Evolutionary conservation across 2,888 invertebrate species (phyloP), one percentile per base, ranked within the genome.

Genomic region (Noctua pronuba): DNA sequence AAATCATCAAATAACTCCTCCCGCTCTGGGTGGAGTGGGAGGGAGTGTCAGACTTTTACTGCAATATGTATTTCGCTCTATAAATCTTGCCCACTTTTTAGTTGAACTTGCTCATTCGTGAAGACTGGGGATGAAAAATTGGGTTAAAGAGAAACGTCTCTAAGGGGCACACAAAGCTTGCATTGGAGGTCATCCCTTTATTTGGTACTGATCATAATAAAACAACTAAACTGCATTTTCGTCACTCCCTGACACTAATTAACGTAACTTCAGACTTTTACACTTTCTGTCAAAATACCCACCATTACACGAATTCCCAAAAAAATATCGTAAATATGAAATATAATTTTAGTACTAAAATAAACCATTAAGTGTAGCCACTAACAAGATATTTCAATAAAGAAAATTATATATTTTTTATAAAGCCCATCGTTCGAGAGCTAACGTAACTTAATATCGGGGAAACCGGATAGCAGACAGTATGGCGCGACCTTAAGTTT

Each of bases 401-500:
- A 94, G 93, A 94, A 95, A 95, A 94, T 93, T 93, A 72, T 94
- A 93, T 92, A 91, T 93, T 89, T 92, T 90, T 93, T 93, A 92
- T 93, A 94, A 93, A 94, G 92, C 90, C 93, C 93, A 91, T 92
- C 91, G 89, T 91, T 91, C 90, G 91, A 93, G 92, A 70, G 77
- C 91, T 72, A 71, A 90, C 92, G 96, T 95, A 96, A 96, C 94
- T 89, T 91, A 95, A 96, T 96, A 95, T 93, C 88, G 91, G 90
- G 92, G 96, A 96, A 96, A 96, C 94, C 95, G 95, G 96, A 96
- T 96, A 95, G 95, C 95, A 96, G 96, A 96, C 96, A 95, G 96
- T 96, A 95, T 96, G 96, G 96, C 96, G 96, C 96, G 96, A 94
- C 92, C 94, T 94, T 93, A 93, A 92, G 91, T 94, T 95, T 95